These are phyloP conservation scores for Atta cephalotes DNA, from an alignment of 1,140 invertebrate genomes.

Conservation along the genomic window DNA sequence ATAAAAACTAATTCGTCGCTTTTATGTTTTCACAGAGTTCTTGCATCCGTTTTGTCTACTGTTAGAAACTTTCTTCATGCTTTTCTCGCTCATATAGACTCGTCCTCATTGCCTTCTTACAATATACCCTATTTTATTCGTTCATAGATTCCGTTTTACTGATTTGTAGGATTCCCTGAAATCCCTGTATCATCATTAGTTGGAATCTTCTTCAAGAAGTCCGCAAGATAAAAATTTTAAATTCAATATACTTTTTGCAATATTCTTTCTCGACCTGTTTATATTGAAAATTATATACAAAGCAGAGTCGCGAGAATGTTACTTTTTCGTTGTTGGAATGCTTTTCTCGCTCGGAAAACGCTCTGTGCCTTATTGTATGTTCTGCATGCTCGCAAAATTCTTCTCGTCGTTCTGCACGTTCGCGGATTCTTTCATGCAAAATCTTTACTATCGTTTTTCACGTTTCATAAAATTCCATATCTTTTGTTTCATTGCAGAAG, in stretches of 20 bases:
- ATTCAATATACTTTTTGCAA: slow-evolving; percentile 30
- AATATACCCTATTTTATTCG: background rate
- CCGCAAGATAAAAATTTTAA: slow-evolving; percentile 31
- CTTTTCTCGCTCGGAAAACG: slow-evolving; percentile 45
- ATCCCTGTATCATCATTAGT: background rate
- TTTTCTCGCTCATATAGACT: slow-evolving; percentile 53
- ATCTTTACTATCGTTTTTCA: slow-evolving; percentile 48
- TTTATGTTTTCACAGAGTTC: background rate
- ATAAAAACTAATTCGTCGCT: slow-evolving; percentile 15
- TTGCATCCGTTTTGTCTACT: slow-evolving; percentile 24
- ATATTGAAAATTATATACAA: slow-evolving; percentile 54
- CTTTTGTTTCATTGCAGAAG: slow-evolving; percentile 21
- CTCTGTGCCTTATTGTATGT: slow-evolving; percentile 49
- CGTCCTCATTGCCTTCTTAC: slow-evolving; percentile 42
- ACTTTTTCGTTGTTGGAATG: slow-evolving; percentile 52
- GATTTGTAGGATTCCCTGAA: slow-evolving; percentile 23
- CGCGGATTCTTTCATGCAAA: slow-evolving; percentile 45
- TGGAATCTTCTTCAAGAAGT: background rate
- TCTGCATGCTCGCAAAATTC: slow-evolving; percentile 59
- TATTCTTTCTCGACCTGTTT: slow-evolving; percentile 42
- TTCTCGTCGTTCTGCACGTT: slow-evolving; percentile 49
- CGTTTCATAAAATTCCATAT: slow-evolving; percentile 36
- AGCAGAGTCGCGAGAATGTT: slow-evolving; percentile 50
- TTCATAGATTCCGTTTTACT: slow-evolving; percentile 37
- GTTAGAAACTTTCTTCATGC: slow-evolving; percentile 14